Conservation (phyloP, 2,113 vertebrate species). For the Bagarius yarrelli region DNA sequence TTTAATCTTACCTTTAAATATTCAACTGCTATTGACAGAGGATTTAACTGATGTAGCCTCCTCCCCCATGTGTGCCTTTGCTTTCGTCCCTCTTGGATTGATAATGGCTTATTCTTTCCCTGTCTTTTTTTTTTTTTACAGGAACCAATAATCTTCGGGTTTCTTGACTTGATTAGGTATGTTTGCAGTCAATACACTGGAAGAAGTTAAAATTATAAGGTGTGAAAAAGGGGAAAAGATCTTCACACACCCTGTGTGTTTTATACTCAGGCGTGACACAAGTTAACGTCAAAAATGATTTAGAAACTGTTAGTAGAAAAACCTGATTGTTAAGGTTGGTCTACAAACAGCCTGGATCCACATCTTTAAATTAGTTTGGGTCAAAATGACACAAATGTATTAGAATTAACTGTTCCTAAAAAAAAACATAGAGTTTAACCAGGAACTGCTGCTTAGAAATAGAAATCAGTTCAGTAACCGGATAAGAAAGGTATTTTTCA, state of each 20-base stretch:
- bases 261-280: background rate
- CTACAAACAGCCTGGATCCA: background rate
- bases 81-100: slow-evolving; percentile 60
- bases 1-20: slow-evolving; percentile 60
- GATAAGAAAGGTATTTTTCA: background rate
- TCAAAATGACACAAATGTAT: background rate
- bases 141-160: slow-evolving; percentile 58
- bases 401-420: background rate
- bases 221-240: background rate
- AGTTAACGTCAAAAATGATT: background rate
- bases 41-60: slow-evolving; percentile 59
- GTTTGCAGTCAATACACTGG: slow-evolving; percentile 55
- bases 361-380: background rate
- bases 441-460: background rate
- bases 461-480: too few relatives aligned
- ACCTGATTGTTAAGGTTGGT: background rate
- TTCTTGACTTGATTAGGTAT: slow-evolving; percentile 52
- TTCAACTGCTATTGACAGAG: slow-evolving; percentile 73
- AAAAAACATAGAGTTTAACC: background rate
- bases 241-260: background rate
- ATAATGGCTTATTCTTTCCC: slow-evolving; percentile 69
- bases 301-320: slow-evolving; percentile 13
- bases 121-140: slow-evolving; percentile 66
- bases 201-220: slow-evolving; percentile 53
- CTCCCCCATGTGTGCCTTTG: slow-evolving; percentile 1